A percentile compares a stretch with the other conserved stretches of the same genome.
These are phyloP conservation scores for Psix sp. DNA, from an alignment of 1,140 invertebrate species.

Conservation along the genomic window DNA sequence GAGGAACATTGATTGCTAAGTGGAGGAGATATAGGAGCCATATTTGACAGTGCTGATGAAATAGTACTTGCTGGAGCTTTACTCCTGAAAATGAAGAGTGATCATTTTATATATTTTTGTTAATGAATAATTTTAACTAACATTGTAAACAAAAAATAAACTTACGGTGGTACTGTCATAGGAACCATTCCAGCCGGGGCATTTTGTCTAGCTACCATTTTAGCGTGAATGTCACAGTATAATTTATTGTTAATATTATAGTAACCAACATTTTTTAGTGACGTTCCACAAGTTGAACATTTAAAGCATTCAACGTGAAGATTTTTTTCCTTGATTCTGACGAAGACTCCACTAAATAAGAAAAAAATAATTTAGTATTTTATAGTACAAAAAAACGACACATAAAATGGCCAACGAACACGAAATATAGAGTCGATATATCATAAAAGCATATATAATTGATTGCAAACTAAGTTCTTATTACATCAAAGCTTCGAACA, in stretches of 20 bases:
- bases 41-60: conserved; percentile 80
- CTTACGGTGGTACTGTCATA: conserved; percentile 89
- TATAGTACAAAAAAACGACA: conserved; percentile 6
- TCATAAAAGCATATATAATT: conserved; percentile 14
- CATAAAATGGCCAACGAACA: conserved; percentile 34
- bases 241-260: conserved; percentile 97
- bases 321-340: conserved; percentile 96
- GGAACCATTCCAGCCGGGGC: conserved; percentile 85
- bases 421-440: conserved; percentile 35
- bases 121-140: not conserved
- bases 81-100: conserved; percentile 68
- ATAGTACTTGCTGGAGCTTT: conserved; percentile 82
- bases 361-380: conserved; percentile 58
- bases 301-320: conserved; percentile 98
- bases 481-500: conserved; percentile 64
- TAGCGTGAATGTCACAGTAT: conserved; percentile 97
- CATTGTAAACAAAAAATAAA: conserved; percentile 58
- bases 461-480: conserved; percentile 40
- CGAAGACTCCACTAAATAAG: conserved; percentile 90
- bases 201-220: conserved; percentile 89
- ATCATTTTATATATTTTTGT: conserved; percentile 1
- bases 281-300: conserved; percentile 95
- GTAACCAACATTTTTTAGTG: conserved; percentile 96
- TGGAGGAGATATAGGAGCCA: conserved; percentile 78
- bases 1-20: conserved; percentile 72